These are phyloP conservation scores for Gadopsis bispinosus DNA, from an alignment of 2,797 vertebrate species.

Conservation along the genomic window DNA sequence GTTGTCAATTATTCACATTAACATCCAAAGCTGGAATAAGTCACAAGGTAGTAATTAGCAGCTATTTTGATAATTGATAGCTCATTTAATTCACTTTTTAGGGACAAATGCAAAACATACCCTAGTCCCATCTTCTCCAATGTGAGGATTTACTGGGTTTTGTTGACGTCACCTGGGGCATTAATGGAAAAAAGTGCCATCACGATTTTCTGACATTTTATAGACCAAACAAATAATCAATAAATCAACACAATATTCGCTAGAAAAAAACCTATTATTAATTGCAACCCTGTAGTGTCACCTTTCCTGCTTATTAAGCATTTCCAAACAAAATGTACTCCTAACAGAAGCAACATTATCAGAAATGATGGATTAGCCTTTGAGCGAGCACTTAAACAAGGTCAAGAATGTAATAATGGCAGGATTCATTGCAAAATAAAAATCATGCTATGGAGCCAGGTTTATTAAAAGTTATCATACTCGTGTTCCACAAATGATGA, in stretches of 20 bases:
- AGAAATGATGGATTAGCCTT: not conserved
- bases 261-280: not conserved
- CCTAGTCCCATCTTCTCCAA: not conserved
- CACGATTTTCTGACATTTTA: not conserved
- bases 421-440: slow-evolving; percentile 4
- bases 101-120: not conserved
- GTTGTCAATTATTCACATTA: not conserved
- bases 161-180: not conserved
- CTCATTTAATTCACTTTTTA: not conserved
- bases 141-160: not conserved
- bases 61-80: not conserved
- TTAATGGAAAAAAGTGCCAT: no score
- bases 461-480: slow-evolving; percentile 15
- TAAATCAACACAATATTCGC: not conserved
- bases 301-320: not conserved
- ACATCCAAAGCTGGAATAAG: not conserved
- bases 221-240: not conserved
- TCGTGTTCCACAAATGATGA: not conserved
- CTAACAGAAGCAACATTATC: not conserved
- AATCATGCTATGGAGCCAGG: not conserved
- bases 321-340: not conserved
- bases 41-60: not conserved
- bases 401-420: not conserved
- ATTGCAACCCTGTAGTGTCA: not conserved
- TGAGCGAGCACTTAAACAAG: slow-evolving; percentile 26